phyloP scores from a whole-genome alignment of 2,888 invertebrate genomes.

The Drosophila austrosaltans region DNA sequence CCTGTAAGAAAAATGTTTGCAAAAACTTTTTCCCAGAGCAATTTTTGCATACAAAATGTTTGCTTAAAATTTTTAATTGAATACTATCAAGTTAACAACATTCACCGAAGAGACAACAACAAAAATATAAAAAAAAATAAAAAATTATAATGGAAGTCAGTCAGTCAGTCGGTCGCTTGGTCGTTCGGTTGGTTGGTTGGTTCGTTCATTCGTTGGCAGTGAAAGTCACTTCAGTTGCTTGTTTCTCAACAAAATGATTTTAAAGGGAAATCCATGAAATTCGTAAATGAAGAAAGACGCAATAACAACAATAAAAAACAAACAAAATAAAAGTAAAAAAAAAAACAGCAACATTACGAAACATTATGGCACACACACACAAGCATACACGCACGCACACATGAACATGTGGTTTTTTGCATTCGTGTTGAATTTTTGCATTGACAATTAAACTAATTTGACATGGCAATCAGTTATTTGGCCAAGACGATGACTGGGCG shows the following conservation, averaged over 20 bases:
- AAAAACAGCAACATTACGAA: slow-evolving; percentile 62
- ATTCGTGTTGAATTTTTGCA: slow-evolving; percentile 45
- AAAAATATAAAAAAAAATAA: slow-evolving; percentile 37
- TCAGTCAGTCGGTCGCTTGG: slow-evolving; percentile 48
- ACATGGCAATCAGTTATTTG: slow-evolving; percentile 66
- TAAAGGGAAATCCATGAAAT: slow-evolving; percentile 80
- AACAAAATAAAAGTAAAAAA: slow-evolving; percentile 19
- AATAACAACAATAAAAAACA: slow-evolving; percentile 36
- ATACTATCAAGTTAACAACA: slow-evolving; percentile 13
- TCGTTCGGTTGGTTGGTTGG: slow-evolving; percentile 27
- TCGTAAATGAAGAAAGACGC: slow-evolving; percentile 72
- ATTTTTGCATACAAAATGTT: slow-evolving; percentile 9
- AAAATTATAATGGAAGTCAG: slow-evolving; percentile 27
- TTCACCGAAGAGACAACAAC: slow-evolving; percentile 1
- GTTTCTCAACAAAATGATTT: slow-evolving; percentile 73
- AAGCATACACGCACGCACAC: slow-evolving; percentile 12
- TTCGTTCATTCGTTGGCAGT: slow-evolving; percentile 52
- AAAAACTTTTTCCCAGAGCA: slow-evolving; percentile 3
- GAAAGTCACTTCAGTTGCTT: slow-evolving; percentile 68
- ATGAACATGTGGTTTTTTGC: slow-evolving; percentile 20
- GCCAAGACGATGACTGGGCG: slow-evolving; percentile 47
- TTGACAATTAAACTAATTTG: slow-evolving; percentile 76
- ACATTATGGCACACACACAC: slow-evolving; percentile 53
- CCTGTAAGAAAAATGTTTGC: not conserved
- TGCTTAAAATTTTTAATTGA: slow-evolving; percentile 9